A percentile compares a stretch with the other conserved stretches of the same genome.
phyloP scores from a whole-genome alignment of 2,113 vertebrate genomes.

The Capra hircus region DNA sequence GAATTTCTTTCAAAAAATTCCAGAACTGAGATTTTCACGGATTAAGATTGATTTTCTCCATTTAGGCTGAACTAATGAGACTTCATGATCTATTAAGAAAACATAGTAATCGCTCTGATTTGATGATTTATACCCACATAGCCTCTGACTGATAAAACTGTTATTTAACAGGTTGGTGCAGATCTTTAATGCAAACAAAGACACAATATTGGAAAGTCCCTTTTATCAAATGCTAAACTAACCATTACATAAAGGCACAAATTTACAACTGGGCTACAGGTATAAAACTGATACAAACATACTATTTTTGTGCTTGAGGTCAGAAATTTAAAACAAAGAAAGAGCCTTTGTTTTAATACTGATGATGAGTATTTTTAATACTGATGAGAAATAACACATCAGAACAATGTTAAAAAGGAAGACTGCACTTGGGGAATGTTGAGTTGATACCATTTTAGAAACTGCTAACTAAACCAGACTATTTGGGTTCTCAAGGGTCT shows the following conservation, averaged over 20 bases:
- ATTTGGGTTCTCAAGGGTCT: background rate
- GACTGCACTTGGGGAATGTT: background rate
- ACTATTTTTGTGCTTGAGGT: background rate
- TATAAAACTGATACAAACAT: background rate
- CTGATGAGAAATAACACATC: background rate
- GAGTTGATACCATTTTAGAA: slow-evolving; percentile 20
- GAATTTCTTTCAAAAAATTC: slow-evolving; percentile 18
- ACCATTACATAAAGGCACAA: background rate
- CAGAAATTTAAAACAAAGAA: slow-evolving; percentile 3
- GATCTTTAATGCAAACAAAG: background rate
- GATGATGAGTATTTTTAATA: background rate
- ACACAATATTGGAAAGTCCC: background rate
- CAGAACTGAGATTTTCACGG: background rate
- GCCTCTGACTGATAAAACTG: background rate
- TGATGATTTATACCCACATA: background rate
- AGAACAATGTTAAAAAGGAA: background rate
- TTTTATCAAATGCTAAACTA: background rate
- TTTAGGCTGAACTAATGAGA: background rate
- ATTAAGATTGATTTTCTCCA: background rate
- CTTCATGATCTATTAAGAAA: background rate
- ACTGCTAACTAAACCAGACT: background rate
- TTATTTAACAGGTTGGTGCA: background rate
- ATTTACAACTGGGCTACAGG: background rate
- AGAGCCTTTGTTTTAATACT: background rate
- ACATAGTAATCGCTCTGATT: background rate